Evolutionary conservation across 2,888 invertebrate species (phyloP).

Genomic region (Baccha elongata): DNA sequence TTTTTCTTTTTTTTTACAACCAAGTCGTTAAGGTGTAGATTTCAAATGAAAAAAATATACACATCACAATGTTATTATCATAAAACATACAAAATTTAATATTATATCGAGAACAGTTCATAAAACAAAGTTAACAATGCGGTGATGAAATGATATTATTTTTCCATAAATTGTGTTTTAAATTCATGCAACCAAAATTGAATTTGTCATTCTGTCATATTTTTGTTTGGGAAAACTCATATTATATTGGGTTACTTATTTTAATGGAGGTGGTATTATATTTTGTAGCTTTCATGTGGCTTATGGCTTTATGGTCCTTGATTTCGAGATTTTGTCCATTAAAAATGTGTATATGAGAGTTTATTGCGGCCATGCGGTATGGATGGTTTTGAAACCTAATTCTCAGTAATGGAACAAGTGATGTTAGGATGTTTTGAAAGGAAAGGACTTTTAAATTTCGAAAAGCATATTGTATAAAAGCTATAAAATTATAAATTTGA

Average conservation of each 20-base stretch:
- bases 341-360: background rate
- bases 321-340: slow-evolving; percentile 37
- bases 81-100: slow-evolving; percentile 31
- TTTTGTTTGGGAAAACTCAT: slow-evolving; percentile 24
- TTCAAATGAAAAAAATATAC: slow-evolving; percentile 21
- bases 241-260: slow-evolving; percentile 55
- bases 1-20: slow-evolving; percentile 10
- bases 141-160: slow-evolving; percentile 23
- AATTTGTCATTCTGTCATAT: slow-evolving; percentile 11
- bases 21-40: slow-evolving; percentile 24
- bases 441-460: no score
- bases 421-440: no score
- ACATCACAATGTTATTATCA: slow-evolving; percentile 26
- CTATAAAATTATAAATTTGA: no score
- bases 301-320: slow-evolving; percentile 27
- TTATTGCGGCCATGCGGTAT: no score
- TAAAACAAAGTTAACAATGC: slow-evolving; percentile 19
- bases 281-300: slow-evolving; percentile 41
- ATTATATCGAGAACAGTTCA: slow-evolving; percentile 9
- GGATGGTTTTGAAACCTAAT: no score
- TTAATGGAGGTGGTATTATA: slow-evolving; percentile 60
- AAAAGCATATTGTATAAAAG: no score
- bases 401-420: no score
- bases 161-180: slow-evolving; percentile 28
- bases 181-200: slow-evolving; percentile 51